Evolutionary conservation across 2,888 invertebrate genomes (phyloP).

Genomic region (Coronaproctus castanopsis): DNA sequence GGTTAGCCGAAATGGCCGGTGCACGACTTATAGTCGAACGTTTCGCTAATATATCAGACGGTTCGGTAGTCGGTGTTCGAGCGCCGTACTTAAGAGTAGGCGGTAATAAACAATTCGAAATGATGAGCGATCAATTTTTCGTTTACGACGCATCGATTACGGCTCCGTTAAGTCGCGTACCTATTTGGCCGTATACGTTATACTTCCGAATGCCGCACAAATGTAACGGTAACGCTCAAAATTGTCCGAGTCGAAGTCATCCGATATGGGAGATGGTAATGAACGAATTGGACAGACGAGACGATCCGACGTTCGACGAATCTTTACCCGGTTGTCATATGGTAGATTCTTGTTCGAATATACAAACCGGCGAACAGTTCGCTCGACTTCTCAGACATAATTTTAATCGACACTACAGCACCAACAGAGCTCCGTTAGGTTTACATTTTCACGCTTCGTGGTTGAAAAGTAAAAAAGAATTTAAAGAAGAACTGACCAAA

Average conservation of each 20-base stretch:
- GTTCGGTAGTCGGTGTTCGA: slow-evolving; percentile 68
- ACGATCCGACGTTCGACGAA: slow-evolving; percentile 83
- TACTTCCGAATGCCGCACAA: slow-evolving; percentile 93
- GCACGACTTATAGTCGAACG: slow-evolving; percentile 66
- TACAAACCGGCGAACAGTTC: slow-evolving; percentile 77
- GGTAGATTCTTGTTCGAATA: slow-evolving; percentile 84
- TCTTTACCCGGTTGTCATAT: slow-evolving; percentile 84
- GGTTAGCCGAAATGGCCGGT: slow-evolving; percentile 89
- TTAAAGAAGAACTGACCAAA: slow-evolving; percentile 71
- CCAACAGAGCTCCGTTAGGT: slow-evolving; percentile 80
- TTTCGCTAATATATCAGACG: slow-evolving; percentile 80
- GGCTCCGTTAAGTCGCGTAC: slow-evolving; percentile 67
- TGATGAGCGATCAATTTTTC: slow-evolving; percentile 91
- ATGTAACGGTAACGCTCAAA: slow-evolving; percentile 82
- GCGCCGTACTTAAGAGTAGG: slow-evolving; percentile 79
- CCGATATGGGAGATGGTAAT: slow-evolving; percentile 94
- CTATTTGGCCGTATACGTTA: slow-evolving; percentile 92
- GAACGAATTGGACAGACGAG: slow-evolving; percentile 82
- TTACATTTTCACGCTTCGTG: slow-evolving; percentile 88
- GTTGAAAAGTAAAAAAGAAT: slow-evolving; percentile 84
- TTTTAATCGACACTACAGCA: slow-evolving; percentile 80
- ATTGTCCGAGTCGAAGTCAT: slow-evolving; percentile 69
- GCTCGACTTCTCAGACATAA: slow-evolving; percentile 75
- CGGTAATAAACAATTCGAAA: slow-evolving; percentile 85
- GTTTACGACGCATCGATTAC: slow-evolving; percentile 88